Percentiles rank a stretch among this genome's conserved stretches.
phyloP scores from a whole-genome alignment of 1,140 invertebrate genomes.

The Cryptotermes secundus region DNA sequence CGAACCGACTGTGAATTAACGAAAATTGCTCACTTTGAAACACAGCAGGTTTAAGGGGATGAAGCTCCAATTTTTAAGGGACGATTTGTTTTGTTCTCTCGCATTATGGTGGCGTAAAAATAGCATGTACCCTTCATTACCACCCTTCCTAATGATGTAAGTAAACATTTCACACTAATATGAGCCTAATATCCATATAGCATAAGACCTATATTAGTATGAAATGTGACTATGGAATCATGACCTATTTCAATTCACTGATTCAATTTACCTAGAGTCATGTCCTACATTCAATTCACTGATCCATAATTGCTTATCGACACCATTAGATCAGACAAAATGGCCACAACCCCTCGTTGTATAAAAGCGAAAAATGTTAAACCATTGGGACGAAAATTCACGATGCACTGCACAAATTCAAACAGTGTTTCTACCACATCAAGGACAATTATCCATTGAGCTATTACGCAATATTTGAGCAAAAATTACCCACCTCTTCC shows the following conservation, averaged over 20 bases:
- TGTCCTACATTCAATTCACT: conserved; percentile 8
- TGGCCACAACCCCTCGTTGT: background rate
- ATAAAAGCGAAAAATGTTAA: background rate
- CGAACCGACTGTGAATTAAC: too few relatives aligned
- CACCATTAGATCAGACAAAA: background rate
- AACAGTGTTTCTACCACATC: background rate
- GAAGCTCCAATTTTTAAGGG: background rate
- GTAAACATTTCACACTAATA: background rate
- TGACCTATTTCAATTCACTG: background rate
- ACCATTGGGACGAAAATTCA: background rate
- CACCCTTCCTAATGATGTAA: background rate
- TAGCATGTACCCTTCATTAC: background rate
- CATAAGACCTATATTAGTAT: background rate
- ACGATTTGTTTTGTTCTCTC: background rate
- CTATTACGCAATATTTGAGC: background rate
- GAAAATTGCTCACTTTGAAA: too few relatives aligned
- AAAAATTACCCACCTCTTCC: background rate
- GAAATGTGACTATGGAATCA: background rate
- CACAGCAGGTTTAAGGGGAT: too few relatives aligned
- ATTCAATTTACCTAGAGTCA: background rate
- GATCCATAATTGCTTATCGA: background rate
- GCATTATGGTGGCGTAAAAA: background rate
- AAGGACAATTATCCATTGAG: background rate
- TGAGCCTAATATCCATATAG: background rate
- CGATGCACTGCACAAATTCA: background rate